Evolutionary conservation across 2,888 invertebrate genomes (phyloP).

Genomic region (Drosophila kambysellisi): DNA sequence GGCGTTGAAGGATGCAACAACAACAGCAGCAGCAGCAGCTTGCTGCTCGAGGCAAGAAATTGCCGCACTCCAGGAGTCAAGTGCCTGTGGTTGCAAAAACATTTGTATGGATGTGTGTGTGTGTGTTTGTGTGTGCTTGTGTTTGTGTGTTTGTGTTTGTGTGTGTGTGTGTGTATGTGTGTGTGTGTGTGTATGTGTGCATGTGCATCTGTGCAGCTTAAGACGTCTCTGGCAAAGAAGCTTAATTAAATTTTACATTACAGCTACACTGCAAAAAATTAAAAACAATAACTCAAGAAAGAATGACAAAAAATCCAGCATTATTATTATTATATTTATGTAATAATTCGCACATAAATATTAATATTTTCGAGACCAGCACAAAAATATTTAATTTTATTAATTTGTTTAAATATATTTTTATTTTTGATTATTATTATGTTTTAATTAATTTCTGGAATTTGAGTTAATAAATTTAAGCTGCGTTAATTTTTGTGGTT

Average conservation of each 20-base stretch:
- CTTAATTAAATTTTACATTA: conserved; percentile 67
- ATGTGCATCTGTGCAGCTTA: conserved; percentile 56
- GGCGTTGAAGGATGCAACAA: conserved; percentile 25
- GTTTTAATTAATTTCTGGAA: not conserved
- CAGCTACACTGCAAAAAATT: conserved; percentile 10
- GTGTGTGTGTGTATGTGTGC: conserved; percentile 11
- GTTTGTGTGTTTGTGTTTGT: not conserved
- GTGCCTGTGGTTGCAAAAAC: conserved; percentile 71
- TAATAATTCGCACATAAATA: not conserved
- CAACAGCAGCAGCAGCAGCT: not conserved
- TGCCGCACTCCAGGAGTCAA: conserved; percentile 79
- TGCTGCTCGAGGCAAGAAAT: conserved; percentile 49
- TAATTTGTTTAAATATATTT: not conserved
- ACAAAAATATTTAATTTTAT: not conserved
- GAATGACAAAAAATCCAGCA: not conserved
- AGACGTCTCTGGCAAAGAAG: conserved; percentile 60
- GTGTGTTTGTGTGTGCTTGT: not conserved
- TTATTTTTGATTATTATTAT: not conserved
- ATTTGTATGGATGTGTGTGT: conserved; percentile 26
- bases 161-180: not conserved
- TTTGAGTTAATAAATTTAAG: not conserved
- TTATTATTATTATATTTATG: not conserved
- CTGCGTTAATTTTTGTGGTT: not conserved
- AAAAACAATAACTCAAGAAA: not conserved
- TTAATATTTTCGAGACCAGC: not conserved